Evolutionary conservation across 64 coral and sea anemone genomes (phyloP).

Genomic region (Astreopora myriophthalma): DNA sequence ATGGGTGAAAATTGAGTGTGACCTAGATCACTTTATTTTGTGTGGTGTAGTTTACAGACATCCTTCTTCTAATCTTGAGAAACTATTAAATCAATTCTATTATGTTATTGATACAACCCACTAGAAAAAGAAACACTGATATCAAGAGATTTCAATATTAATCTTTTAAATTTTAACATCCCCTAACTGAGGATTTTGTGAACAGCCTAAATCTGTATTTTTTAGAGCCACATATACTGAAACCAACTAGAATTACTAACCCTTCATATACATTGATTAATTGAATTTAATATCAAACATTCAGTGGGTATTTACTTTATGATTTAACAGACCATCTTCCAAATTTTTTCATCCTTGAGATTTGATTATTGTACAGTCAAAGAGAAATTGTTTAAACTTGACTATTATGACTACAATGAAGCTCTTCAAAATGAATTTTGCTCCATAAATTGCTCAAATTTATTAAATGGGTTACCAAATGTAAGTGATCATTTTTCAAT

Average conservation of each 20-base stretch:
- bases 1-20: constrained; percentile 36
- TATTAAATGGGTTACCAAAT: too few relatives aligned
- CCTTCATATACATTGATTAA: background rate
- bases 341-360: constrained; percentile 60
- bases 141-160: too few relatives aligned
- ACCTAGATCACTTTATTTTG: constrained; percentile 18
- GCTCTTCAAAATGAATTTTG: too few relatives aligned
- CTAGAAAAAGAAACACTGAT: constrained; percentile 50
- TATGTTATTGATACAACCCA: constrained; percentile 14
- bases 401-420: constrained; percentile 6
- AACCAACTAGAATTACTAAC: constrained; percentile 68
- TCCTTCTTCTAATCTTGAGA: constrained; percentile 45
- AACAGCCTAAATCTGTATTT: constrained; percentile 27
- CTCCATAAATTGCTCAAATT: too few relatives aligned
- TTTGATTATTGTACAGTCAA: constrained; percentile 30
- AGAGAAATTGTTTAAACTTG: constrained; percentile 39
- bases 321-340: too few relatives aligned
- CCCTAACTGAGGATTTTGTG: constrained; percentile 49
- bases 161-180: constrained; percentile 43
- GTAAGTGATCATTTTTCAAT: too few relatives aligned
- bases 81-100: constrained; percentile 1
- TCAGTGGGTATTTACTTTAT: too few relatives aligned
- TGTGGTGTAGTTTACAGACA: constrained; percentile 72
- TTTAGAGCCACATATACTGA: too few relatives aligned
- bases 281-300: too few relatives aligned